These are phyloP conservation scores for Atherinosoma microstoma DNA, from an alignment of 2,797 vertebrate species.

Conservation along the genomic window DNA sequence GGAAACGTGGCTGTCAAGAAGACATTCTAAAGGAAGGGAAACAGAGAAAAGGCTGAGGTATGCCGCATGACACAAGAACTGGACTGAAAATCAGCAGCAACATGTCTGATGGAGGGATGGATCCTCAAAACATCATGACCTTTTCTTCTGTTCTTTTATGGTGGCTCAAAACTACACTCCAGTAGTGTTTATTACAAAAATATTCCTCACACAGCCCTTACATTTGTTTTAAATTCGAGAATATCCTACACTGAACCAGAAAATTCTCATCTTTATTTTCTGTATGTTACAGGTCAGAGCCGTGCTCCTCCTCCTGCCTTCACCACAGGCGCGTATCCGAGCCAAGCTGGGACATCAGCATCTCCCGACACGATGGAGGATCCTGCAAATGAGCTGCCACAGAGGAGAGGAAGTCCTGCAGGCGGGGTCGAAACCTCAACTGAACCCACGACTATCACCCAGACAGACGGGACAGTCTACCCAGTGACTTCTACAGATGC, in stretches of 20 bases:
- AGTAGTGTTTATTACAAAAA: no score
- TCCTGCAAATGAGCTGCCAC: constrained; percentile 24
- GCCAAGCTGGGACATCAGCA: constrained; percentile 28
- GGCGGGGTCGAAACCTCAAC: constrained; percentile 20
- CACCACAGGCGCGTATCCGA: constrained; percentile 6
- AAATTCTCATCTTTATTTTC: not conserved
- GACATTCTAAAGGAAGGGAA: no score
- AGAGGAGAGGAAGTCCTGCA: constrained; percentile 26
- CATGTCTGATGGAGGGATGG: no score
- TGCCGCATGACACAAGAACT: no score
- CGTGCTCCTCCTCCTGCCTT: constrained; percentile 31
- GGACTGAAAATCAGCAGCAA: no score
- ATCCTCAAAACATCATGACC: no score
- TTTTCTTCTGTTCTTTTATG: no score
- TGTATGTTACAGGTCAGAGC: constrained; percentile 59
- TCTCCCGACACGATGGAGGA: constrained; percentile 40
- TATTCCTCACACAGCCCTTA: no score
- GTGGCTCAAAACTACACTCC: no score
- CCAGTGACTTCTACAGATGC: constrained; percentile 26
- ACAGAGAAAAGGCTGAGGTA: no score
- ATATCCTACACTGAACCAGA: not conserved
- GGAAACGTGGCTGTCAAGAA: no score
- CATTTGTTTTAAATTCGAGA: not conserved
- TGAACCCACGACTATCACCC: constrained; percentile 7
- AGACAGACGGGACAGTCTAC: not conserved